phyloP scores from a whole-genome alignment of 2,888 invertebrate genomes.

The Tinea trinotella region DNA sequence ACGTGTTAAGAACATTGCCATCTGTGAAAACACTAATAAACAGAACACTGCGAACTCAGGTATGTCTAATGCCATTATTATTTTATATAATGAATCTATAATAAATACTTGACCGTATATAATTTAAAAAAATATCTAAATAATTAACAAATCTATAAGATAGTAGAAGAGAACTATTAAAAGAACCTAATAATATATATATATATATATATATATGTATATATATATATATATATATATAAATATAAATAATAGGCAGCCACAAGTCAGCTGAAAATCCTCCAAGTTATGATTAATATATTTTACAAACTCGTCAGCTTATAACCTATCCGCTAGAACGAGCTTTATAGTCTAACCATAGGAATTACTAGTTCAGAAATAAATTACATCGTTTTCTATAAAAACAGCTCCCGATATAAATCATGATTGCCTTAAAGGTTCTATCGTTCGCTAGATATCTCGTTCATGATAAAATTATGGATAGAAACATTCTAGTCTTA shows the following conservation, averaged over 20 bases:
- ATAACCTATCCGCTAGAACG: background rate
- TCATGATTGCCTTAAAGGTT: constrained; percentile 14
- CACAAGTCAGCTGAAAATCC: background rate
- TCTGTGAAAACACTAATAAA: background rate
- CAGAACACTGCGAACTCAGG: constrained; percentile 10
- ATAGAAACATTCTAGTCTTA: constrained; percentile 7
- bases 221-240: too few species aligned
- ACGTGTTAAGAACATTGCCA: constrained; percentile 1
- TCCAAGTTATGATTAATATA: background rate
- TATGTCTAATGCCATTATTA: background rate
- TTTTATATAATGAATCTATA: too few species aligned
- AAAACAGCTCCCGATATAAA: constrained; percentile 16
- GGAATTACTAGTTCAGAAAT: constrained; percentile 9
- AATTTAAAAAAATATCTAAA: too few species aligned
- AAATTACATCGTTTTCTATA: constrained; percentile 10
- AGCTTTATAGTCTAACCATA: background rate
- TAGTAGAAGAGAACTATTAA: background rate
- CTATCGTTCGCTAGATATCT: constrained; percentile 9
- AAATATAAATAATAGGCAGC: background rate
- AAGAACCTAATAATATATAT: background rate
- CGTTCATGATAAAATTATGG: constrained; percentile 4
- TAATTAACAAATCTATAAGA: background rate
- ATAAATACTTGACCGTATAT: too few species aligned
- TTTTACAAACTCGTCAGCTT: constrained; percentile 8
- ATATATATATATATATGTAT: too few species aligned